Evolutionary conservation across 2,888 invertebrate genomes (phyloP), one percentile per base, ranked within the genome.

Genomic region (Drosophila pseudotalamancana): DNA sequence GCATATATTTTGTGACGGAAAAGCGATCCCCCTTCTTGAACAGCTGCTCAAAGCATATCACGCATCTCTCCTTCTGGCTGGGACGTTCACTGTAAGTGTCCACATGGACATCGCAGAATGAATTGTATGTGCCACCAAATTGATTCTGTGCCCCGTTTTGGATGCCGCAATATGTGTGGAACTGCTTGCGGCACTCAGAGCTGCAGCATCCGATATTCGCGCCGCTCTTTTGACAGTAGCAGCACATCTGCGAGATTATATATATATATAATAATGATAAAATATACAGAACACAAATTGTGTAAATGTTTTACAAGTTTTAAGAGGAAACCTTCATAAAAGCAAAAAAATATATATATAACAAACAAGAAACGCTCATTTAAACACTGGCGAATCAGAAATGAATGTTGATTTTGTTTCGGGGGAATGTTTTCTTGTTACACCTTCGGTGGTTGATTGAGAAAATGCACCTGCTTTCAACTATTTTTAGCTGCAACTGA

Each of bases 91-190:
- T 3, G 5, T 32, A 42, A 3, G 37, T 45, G 1, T 16, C 31
- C 0, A 75, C 46, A 70, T 90, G 88, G 1, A 5, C 18, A 16
- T 77, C 16, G 45, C 91, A 89, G 50, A 88, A 92, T 65, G 84
- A 93, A 89, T 92, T 92, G 74, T 93, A 96, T 55, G 93, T 93
- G 0, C 93, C 94, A 43, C 91, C 92, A 89, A 94, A 96, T 60
- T 95, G 92, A 29, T 95, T 94, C 5, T 95, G 91, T 0, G 94
- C 93, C 4, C 93, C 93, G 72, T 93, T 92, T 53, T 93, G 90
- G 3, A 94, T 80, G 0, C 97, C 97, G 88, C 97, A 97, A 0
- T 94, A 94, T 43, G 95, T 92, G 85, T 97, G 97, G 89, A 96
- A 97, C 39, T 93, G 93, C 0, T 93, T 90, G n/a, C 93, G 93